Evolutionary conservation across 1,140 invertebrate species (phyloP).

Genomic region (Coelopa frigida): DNA sequence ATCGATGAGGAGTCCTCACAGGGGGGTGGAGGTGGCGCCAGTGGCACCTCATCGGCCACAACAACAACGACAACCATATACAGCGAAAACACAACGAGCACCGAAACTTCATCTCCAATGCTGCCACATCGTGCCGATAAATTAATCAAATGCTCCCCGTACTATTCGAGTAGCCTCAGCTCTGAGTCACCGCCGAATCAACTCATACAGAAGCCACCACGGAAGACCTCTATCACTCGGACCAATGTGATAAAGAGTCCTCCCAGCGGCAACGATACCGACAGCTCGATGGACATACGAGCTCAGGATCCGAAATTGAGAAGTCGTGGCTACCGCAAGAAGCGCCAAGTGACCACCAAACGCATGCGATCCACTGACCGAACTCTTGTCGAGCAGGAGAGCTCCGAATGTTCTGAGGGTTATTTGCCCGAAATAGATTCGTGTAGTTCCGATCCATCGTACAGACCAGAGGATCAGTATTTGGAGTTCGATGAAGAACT

Average conservation of each 20-base stretch:
- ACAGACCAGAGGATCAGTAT: conserved; percentile 47
- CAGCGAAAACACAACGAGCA: conserved; percentile 31
- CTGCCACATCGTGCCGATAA: conserved; percentile 46
- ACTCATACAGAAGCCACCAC: conserved; percentile 50
- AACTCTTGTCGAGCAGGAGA: conserved; percentile 51
- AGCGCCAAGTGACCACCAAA: conserved; percentile 51
- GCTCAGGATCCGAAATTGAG: conserved; percentile 53
- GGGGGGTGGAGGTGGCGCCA: conserved; percentile 23
- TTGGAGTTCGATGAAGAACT: conserved; percentile 46
- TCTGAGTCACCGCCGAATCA: conserved; percentile 60
- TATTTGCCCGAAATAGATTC: conserved; percentile 60
- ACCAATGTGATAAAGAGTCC: conserved; percentile 51
- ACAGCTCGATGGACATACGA: conserved; percentile 56
- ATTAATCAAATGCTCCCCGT: conserved; percentile 58
- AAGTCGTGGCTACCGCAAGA: conserved; percentile 55
- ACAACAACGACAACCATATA: conserved; percentile 38
- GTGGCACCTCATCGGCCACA: conserved; percentile 31
- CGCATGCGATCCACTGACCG: conserved; percentile 46
- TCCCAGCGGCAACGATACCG: conserved; percentile 61
- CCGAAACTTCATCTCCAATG: conserved; percentile 40
- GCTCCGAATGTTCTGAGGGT: conserved; percentile 57
- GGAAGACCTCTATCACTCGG: conserved; percentile 45
- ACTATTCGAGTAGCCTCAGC: conserved; percentile 62
- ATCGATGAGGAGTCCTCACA: conserved; percentile 30
- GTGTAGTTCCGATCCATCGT: conserved; percentile 53